A percentile compares a stretch with the other conserved stretches of the same genome.
Evolutionary conservation across 1,140 invertebrate genomes (phyloP).

Genomic region (Euwallacea similis): DNA sequence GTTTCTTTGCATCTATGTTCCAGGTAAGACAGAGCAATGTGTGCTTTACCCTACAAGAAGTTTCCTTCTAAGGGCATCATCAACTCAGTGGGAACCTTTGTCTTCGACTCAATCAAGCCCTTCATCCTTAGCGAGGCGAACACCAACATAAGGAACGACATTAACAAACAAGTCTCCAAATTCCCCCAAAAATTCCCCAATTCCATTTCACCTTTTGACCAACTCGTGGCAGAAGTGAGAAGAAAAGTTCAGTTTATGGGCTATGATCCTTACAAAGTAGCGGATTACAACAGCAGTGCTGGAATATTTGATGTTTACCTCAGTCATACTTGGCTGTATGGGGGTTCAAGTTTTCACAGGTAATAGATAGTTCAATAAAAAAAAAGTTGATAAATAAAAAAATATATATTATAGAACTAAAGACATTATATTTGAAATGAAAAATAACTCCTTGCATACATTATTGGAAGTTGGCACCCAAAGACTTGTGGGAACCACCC

Average conservation of each 20-base stretch:
- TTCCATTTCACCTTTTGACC: slow-evolving; percentile 82
- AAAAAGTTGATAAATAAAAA: not conserved
- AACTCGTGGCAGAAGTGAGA: slow-evolving; percentile 72
- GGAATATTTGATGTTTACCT: slow-evolving; percentile 70
- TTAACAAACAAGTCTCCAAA: slow-evolving; percentile 60
- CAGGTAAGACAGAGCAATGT: slow-evolving; percentile 54
- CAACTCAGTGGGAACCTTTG: slow-evolving; percentile 76
- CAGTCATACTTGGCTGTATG: slow-evolving; percentile 73
- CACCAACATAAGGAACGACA: slow-evolving; percentile 60
- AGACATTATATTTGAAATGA: slow-evolving; percentile 71
- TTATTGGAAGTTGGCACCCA: slow-evolving; percentile 77
- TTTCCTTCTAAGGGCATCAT: slow-evolving; percentile 56
- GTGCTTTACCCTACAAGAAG: not conserved
- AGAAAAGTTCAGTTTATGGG: slow-evolving; percentile 68
- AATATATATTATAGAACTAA: slow-evolving; percentile 54
- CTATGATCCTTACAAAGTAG: slow-evolving; percentile 73
- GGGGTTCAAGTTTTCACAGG: slow-evolving; percentile 74
- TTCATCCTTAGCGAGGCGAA: slow-evolving; percentile 78
- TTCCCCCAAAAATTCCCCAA: slow-evolving; percentile 76
- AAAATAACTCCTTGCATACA: slow-evolving; percentile 69
- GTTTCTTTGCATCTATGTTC: slow-evolving; percentile 72
- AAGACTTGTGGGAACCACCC: slow-evolving; percentile 70
- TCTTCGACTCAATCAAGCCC: slow-evolving; percentile 85
- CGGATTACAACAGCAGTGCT: slow-evolving; percentile 69
- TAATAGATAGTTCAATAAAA: slow-evolving; percentile 10